A percentile compares a stretch with the other conserved stretches of the same genome.
phyloP scores from a whole-genome alignment of 2,113 vertebrate species.

The Jacana jacana region DNA sequence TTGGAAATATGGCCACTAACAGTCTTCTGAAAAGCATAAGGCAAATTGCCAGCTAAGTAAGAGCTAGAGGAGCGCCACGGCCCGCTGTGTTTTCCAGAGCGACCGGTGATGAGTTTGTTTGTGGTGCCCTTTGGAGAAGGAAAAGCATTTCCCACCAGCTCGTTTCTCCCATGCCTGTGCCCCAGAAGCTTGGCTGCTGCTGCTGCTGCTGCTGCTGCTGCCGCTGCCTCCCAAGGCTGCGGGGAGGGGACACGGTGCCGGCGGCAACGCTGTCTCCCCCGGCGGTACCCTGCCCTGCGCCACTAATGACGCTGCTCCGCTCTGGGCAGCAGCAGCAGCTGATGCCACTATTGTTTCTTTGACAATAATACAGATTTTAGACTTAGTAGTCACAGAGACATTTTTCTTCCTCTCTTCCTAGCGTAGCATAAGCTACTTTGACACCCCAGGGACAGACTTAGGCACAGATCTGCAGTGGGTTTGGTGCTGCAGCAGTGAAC shows the following conservation, averaged over 20 bases:
- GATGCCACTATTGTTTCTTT: conserved; percentile 59
- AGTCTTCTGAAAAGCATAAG: neutral
- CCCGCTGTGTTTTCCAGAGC: neutral
- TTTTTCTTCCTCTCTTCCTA: conserved; percentile 56
- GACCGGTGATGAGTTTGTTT: neutral
- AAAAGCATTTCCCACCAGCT: neutral
- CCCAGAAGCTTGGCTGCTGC: neutral
- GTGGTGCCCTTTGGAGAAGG: neutral
- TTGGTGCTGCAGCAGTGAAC: neutral
- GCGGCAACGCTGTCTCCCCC: neutral
- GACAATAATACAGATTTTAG: conserved; percentile 59
- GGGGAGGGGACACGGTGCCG: accelerated
- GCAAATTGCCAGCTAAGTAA: neutral
- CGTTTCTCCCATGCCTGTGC: neutral
- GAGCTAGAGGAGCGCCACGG: neutral
- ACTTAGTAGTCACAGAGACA: conserved; percentile 45
- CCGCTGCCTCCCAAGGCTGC: neutral
- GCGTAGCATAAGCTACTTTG: conserved; percentile 27
- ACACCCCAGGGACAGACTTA: conserved; percentile 27
- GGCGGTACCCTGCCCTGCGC: neutral
- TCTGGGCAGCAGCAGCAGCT: conserved; percentile 48
- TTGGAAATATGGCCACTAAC: neutral
- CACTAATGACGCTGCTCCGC: neutral
- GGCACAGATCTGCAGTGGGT: conserved; percentile 1
- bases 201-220: neutral